These are phyloP conservation scores for Pheosia gnoma DNA, from an alignment of 2,888 invertebrate genomes.

Conservation along the genomic window DNA sequence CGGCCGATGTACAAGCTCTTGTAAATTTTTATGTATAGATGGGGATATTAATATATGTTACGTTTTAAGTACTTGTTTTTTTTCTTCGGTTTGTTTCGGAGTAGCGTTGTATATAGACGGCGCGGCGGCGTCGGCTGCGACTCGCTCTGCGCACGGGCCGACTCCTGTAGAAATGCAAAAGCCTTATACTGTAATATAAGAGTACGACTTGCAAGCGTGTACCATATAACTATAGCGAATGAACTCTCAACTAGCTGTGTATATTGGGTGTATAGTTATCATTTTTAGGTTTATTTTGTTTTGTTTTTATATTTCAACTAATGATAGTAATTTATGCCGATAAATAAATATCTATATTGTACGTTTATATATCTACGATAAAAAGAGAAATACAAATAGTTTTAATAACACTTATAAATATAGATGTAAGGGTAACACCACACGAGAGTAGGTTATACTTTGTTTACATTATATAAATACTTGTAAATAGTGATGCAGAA, in stretches of 20 bases:
- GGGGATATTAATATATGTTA: slow-evolving; percentile 82
- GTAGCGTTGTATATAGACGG: slow-evolving; percentile 63
- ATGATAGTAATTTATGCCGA: slow-evolving; percentile 83
- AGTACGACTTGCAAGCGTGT: slow-evolving; percentile 71
- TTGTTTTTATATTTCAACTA: slow-evolving; percentile 75
- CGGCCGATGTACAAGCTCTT: slow-evolving; percentile 77
- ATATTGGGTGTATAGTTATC: slow-evolving; percentile 83
- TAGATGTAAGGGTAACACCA: slow-evolving; percentile 78
- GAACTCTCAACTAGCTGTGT: slow-evolving; percentile 77
- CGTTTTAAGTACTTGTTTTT: slow-evolving; percentile 63
- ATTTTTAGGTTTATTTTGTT: slow-evolving; percentile 69
- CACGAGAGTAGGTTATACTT: slow-evolving; percentile 77
- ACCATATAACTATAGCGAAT: slow-evolving; percentile 72
- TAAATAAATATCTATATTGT: slow-evolving; percentile 75
- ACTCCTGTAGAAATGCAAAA: slow-evolving; percentile 66
- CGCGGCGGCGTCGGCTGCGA: slow-evolving; percentile 35
- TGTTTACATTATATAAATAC: slow-evolving; percentile 72
- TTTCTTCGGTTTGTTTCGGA: slow-evolving; percentile 52
- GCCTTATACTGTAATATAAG: slow-evolving; percentile 78
- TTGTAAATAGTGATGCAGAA: slow-evolving; percentile 78
- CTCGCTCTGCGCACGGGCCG: slow-evolving; percentile 46
- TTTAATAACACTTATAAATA: slow-evolving; percentile 79
- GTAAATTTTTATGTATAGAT: slow-evolving; percentile 81
- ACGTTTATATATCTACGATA: slow-evolving; percentile 71
- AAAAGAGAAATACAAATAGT: slow-evolving; percentile 81